Conservation (phyloP, 1,140 invertebrate species). For the Anthonomus grandis region DNA sequence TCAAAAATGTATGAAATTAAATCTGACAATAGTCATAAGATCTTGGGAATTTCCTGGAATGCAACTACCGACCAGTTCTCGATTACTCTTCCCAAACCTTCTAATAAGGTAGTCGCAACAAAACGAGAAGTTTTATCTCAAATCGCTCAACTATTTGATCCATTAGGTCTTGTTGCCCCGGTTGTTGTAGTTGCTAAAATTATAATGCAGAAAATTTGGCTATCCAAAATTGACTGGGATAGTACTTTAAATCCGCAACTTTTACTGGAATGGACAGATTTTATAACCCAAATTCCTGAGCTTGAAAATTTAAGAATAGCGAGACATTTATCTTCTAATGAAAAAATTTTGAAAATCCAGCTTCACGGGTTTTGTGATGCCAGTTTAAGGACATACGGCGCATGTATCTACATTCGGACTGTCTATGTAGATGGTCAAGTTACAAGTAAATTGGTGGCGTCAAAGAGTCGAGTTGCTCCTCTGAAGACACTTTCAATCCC, state of each 20-base stretch:
- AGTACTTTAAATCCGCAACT: conserved; percentile 24
- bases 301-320: background rate
- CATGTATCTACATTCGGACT: background rate
- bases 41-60: conserved; percentile 21
- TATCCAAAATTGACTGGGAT: conserved; percentile 24
- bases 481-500: conserved; percentile 10
- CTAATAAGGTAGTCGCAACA: background rate
- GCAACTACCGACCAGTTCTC: conserved; percentile 6
- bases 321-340: background rate
- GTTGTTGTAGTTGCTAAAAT: conserved; percentile 28
- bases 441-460: background rate
- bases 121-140: conserved; percentile 21
- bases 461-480: conserved; percentile 9
- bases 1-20: background rate
- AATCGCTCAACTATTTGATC: conserved; percentile 33
- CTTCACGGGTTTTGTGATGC: background rate
- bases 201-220: conserved; percentile 32
- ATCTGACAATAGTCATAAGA: conserved; percentile 2
- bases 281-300: conserved; percentile 15
- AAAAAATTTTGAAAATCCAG: background rate
- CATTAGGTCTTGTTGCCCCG: conserved; percentile 29
- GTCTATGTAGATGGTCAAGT: background rate
- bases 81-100: background rate
- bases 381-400: background rate
- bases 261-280: conserved; percentile 29